These are phyloP conservation scores for Phalera bucephala DNA, from an alignment of 2,888 invertebrate species.

Conservation along the genomic window DNA sequence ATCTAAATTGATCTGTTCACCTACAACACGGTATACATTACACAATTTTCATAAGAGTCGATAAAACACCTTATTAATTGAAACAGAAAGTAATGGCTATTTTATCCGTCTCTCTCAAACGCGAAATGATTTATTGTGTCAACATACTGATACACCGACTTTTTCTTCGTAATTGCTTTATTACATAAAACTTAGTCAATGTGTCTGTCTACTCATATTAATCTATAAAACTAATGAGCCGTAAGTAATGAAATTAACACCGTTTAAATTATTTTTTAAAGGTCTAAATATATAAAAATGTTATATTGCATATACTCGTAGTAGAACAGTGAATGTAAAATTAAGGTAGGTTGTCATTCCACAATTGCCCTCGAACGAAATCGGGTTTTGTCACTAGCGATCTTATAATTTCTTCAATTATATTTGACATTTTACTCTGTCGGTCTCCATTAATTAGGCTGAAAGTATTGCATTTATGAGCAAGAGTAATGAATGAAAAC, in stretches of 20 bases:
- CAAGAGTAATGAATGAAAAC: conserved; percentile 24
- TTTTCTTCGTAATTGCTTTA: conserved; percentile 16
- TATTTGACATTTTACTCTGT: conserved; percentile 42
- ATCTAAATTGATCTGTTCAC: too few species aligned
- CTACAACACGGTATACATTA: too few species aligned
- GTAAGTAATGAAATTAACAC: background rate
- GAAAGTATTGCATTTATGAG: conserved; percentile 25
- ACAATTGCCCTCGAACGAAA: background rate
- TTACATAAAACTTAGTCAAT: background rate
- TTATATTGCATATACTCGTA: background rate
- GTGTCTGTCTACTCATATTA: background rate
- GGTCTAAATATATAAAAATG: too few species aligned
- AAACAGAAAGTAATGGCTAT: conserved; percentile 39
- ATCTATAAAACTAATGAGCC: background rate
- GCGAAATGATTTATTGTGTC: conserved; percentile 40
- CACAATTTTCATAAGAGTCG: too few species aligned
- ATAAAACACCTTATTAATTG: conserved; percentile 34
- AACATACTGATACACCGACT: conserved; percentile 28
- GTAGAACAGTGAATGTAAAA: background rate
- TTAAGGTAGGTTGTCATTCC: background rate
- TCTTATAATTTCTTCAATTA: conserved; percentile 44
- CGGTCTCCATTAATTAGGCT: conserved; percentile 38
- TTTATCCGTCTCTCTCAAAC: conserved; percentile 25
- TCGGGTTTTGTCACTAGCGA: conserved; percentile 17
- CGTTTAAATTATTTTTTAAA: background rate